Percentiles rank a stretch among this genome's conserved stretches.
Evolutionary conservation across 2,113 vertebrate genomes (phyloP).

Genomic region (Rattus norvegicus): GRCr8 NC_086038.1:7894001-7894500

Average conservation of each 20-base stretch:
- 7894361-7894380: not conserved
- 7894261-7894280: no score
- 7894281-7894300: no score
- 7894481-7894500: no score
- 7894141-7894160: not conserved
- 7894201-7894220: not conserved
- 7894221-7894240: no score
- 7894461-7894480: no score
- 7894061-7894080: not conserved
- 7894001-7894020: not conserved
- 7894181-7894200: not conserved
- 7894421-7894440: not conserved
- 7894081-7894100: not conserved
- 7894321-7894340: no score
- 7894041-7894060: no score
- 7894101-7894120: not conserved
- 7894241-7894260: no score
- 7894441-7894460: not conserved
- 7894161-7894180: not conserved
- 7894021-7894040: no score
- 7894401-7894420: not conserved
- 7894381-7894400: not conserved
- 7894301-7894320: no score
- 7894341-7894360: not conserved
- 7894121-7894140: not conserved